phyloP scores from a whole-genome alignment of 2,113 vertebrate species.

The Herpailurus yagouaroundi region DNA sequence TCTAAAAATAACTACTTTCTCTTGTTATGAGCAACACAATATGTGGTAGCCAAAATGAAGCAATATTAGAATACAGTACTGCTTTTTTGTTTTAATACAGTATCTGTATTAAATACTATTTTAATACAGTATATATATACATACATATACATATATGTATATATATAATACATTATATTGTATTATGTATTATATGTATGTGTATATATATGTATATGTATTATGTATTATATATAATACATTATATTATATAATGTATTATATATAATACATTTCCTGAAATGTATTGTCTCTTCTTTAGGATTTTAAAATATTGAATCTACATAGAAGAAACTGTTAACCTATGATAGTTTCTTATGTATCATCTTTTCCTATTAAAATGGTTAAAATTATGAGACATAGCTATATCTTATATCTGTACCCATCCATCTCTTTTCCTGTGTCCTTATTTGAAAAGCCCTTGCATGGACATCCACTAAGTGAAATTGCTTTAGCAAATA shows the following conservation, averaged over 20 bases:
- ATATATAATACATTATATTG: too few species aligned
- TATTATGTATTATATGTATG: too few species aligned
- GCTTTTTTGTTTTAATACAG: not conserved
- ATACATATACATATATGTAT: not conserved
- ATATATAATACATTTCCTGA: not conserved
- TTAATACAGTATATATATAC: not conserved
- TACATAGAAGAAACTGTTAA: not conserved
- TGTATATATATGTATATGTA: not conserved
- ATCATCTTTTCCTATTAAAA: not conserved
- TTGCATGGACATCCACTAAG: not conserved
- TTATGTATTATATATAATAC: not conserved
- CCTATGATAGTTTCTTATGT: not conserved
- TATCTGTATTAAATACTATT: not conserved
- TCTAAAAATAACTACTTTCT: not conserved
- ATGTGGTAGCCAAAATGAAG: not conserved
- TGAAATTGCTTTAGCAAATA: not conserved
- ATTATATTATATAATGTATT: not conserved
- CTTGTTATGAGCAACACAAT: not conserved
- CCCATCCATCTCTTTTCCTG: rapidly evolving
- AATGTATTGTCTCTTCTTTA: not conserved
- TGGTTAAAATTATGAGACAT: not conserved
- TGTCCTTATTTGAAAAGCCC: not conserved
- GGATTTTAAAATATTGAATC: not conserved
- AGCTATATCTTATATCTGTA: not conserved
- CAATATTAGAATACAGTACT: not conserved